Evolutionary conservation across 2,888 invertebrate species (phyloP).

Genomic region (Eupithecia vulgata): DNA sequence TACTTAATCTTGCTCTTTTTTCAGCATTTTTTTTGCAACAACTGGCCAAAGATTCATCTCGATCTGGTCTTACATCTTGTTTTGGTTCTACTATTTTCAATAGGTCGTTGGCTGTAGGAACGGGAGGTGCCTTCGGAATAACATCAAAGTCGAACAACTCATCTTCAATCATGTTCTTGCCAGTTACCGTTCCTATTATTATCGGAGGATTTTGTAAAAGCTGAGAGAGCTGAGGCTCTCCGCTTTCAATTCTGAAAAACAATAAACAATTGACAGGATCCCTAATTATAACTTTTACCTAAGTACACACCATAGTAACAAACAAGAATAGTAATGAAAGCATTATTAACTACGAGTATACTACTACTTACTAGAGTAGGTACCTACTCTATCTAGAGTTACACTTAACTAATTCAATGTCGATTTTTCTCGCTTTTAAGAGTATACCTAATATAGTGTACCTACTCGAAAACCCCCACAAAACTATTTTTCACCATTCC

Average conservation of each 20-base stretch:
- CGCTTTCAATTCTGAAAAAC: constrained; percentile 22
- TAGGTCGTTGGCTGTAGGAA: constrained; percentile 24
- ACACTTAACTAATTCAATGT: no score
- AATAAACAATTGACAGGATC: not conserved
- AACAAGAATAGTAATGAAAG: no score
- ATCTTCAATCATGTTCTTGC: not conserved
- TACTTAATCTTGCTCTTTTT: constrained; percentile 10
- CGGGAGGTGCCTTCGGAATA: constrained; percentile 10
- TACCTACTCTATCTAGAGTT: no score
- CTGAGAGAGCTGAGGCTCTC: not conserved
- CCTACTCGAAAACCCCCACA: no score
- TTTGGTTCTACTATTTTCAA: constrained; percentile 25
- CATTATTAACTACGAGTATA: no score
- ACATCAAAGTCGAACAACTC: constrained; percentile 8
- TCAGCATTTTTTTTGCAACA: constrained; percentile 5
- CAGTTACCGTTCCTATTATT: constrained; percentile 9
- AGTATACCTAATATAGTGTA: no score
- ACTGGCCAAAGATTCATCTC: constrained; percentile 2
- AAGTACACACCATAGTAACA: not conserved
- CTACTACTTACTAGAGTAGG: no score
- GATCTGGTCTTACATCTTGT: not conserved
- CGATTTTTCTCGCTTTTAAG: no score
- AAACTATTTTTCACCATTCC: no score
- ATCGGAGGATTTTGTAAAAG: constrained; percentile 14
- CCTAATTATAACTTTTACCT: not conserved